These are phyloP conservation scores for Dasyprocta punctata DNA, from an alignment of 2,113 vertebrate species.

Conservation along the genomic window DNA sequence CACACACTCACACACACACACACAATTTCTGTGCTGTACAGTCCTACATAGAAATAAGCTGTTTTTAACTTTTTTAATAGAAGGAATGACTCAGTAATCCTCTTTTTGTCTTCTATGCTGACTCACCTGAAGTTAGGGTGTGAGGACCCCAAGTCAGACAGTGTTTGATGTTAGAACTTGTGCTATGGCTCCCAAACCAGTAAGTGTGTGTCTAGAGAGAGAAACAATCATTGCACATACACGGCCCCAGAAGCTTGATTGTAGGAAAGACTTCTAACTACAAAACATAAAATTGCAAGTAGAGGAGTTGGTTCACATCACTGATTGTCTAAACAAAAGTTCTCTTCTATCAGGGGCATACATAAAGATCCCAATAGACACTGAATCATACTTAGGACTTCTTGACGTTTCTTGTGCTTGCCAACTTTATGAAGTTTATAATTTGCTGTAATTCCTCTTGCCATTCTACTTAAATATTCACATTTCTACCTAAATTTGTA, in stretches of 20 bases:
- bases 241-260: not conserved
- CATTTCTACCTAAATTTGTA: not conserved
- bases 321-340: not conserved
- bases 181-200: not conserved
- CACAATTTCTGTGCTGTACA: no score
- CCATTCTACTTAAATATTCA: not conserved
- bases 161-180: not conserved
- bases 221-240: not conserved
- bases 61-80: no score
- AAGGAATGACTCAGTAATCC: no score
- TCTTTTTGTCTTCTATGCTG: no score
- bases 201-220: not conserved
- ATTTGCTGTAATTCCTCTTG: not conserved
- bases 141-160: not conserved
- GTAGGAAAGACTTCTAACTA: not conserved
- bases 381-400: not conserved
- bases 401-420: not conserved
- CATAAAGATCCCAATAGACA: not conserved
- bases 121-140: not conserved
- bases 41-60: no score
- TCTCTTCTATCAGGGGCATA: not conserved
- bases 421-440: not conserved
- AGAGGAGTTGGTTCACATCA: not conserved
- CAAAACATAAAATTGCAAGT: not conserved
- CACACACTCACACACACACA: no score